Base-by-base conservation (phyloP, 1,140 invertebrate species). In the Arion vulgaris region DNA sequence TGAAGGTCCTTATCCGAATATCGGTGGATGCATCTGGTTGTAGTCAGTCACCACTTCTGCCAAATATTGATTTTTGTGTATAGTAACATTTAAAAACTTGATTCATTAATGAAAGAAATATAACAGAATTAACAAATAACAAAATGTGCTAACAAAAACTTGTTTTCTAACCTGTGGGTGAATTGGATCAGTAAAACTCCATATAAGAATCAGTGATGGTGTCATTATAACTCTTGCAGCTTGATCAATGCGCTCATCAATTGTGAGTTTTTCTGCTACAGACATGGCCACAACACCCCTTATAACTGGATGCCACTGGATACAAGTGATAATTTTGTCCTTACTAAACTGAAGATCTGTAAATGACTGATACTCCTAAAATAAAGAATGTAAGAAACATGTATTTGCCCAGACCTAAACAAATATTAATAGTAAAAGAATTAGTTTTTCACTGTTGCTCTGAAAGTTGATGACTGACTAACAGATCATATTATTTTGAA, bases 151-250 rank as follows among this genome's bases (percentile, higher is more conserved):
- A 23, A 57, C 23, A 57, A 57, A 57, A 57, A n/a, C 53, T 57
- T 19, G n/a, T n/a, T 4, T 23, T 2, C 51, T 74, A 84, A 93
- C 92, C 88, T 93, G 92, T 79, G 93, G 93, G 80, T 93, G 91
- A 78, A 93, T 92, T 19, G 93, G 93, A 85, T 93, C 92, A 26
- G 90, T 88, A 86, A 93, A 93, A 86, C 92, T 93, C 93, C 93
- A 93, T 71, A 93, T 91, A 0, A 93, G 85, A 26, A 93, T 92
- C 17, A 93, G 87, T 49, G 92, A 93, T 41, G 91, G 90, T 17
- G 90, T 91, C 88, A 93, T 91, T 39, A 93, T 90, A n/a, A 91
- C 86, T 89, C 92, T 93, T 17, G 89, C 88, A 15, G 91, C 86
- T 28, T 90, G 84, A 78, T 93, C 93, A 26, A 93, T 90, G 41